A percentile compares a stretch with the other conserved stretches of the same genome.
Evolutionary conservation across 1,140 invertebrate genomes (phyloP).

Genomic region (Eumeta japonica): DNA sequence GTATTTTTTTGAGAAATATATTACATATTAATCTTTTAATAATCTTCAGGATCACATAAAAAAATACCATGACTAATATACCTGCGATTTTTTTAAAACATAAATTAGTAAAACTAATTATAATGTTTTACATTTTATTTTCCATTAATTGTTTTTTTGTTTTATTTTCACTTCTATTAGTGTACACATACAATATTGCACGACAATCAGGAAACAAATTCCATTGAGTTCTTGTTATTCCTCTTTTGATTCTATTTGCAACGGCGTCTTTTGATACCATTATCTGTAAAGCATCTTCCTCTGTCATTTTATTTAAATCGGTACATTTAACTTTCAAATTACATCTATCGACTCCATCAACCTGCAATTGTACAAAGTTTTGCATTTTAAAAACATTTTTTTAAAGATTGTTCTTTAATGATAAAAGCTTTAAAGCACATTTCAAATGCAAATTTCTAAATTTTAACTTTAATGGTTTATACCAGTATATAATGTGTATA

Average conservation of each 20-base stretch:
- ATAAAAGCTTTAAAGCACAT: too few species aligned
- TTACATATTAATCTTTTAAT: too few species aligned
- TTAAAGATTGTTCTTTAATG: too few species aligned
- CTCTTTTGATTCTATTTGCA: slow-evolving; percentile 21
- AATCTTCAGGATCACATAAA: too few species aligned
- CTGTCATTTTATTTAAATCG: slow-evolving; percentile 23
- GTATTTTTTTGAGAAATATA: too few species aligned
- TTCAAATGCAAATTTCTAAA: too few species aligned
- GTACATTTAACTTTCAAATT: slow-evolving; percentile 37
- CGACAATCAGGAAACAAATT: slow-evolving; percentile 39
- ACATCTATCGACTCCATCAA: slow-evolving; percentile 42
- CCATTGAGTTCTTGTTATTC: slow-evolving; percentile 30
- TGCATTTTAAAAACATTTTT: too few species aligned
- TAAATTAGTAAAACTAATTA: too few species aligned
- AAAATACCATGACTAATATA: too few species aligned
- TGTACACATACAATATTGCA: slow-evolving; percentile 38
- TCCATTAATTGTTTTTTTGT: slow-evolving; percentile 2
- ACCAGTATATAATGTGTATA: background rate
- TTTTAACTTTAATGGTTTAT: too few species aligned
- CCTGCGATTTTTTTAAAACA: too few species aligned
- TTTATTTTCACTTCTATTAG: slow-evolving; percentile 14
- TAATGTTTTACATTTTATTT: too few species aligned
- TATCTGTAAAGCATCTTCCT: slow-evolving; percentile 30
- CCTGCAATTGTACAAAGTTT: slow-evolving; percentile 19
- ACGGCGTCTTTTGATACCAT: slow-evolving; percentile 27